phyloP scores from a whole-genome alignment of 2,113 vertebrate genomes.

The Meles meles region DNA sequence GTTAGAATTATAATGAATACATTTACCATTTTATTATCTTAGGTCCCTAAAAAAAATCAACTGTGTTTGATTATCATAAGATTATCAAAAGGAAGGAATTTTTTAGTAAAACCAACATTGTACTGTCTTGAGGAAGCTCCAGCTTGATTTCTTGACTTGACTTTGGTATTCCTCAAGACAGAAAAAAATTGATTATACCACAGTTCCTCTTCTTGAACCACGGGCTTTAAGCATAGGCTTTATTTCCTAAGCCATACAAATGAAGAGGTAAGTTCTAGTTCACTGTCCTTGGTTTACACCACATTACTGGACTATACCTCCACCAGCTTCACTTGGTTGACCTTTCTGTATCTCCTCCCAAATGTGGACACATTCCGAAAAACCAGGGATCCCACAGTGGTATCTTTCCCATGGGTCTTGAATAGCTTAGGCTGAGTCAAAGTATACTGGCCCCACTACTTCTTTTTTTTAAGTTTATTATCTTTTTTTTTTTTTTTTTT shows the following conservation, averaged over 20 bases:
- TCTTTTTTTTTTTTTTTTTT: too few relatives aligned
- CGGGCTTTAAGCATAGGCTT: not conserved
- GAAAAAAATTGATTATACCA: not conserved
- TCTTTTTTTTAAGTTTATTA: not conserved
- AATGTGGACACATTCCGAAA: not conserved
- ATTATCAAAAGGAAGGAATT: conserved; percentile 13
- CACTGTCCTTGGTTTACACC: not conserved
- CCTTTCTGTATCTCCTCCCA: not conserved
- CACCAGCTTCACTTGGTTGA: not conserved
- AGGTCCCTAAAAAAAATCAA: not conserved
- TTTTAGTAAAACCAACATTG: not conserved
- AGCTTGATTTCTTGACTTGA: not conserved
- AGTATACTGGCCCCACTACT: not conserved
- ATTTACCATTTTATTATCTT: not conserved
- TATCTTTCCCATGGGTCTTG: not conserved
- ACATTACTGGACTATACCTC: not conserved
- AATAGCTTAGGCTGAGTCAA: not conserved
- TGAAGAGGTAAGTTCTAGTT: not conserved
- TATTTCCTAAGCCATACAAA: not conserved
- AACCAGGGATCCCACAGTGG: not conserved
- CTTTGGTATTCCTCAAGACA: not conserved
- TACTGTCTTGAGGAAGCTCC: not conserved
- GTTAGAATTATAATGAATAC: not conserved
- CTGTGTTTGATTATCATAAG: not conserved
- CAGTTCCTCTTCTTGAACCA: not conserved